A percentile compares a stretch with the other conserved stretches of the same genome.
phyloP scores from a whole-genome alignment of 2,113 vertebrate genomes.

The Misgurnus mizolepis region DNA sequence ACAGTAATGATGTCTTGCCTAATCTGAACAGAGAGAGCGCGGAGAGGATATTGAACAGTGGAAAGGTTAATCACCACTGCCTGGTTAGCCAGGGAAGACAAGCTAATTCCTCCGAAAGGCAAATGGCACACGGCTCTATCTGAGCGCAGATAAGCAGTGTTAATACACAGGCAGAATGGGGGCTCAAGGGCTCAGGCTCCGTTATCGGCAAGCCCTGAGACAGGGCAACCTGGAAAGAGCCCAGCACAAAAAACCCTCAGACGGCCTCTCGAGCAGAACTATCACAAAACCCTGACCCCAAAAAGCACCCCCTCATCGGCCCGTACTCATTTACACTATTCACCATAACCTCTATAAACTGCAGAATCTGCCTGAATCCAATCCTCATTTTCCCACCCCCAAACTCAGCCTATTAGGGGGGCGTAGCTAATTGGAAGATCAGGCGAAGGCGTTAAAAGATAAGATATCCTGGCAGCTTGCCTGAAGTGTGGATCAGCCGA shows the following conservation, averaged over 20 bases:
- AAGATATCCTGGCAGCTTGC: conserved; percentile 90
- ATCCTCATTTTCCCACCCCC: conserved; percentile 54
- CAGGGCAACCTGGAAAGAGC: conserved; percentile 89
- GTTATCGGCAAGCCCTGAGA: conserved; percentile 94
- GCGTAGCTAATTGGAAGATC: conserved; percentile 93
- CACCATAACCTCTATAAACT: neutral
- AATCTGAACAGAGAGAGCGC: conserved; percentile 85
- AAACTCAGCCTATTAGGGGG: conserved; percentile 89
- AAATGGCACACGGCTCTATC: conserved; percentile 92
- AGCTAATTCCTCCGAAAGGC: conserved; percentile 95
- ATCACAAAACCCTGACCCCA: conserved; percentile 69
- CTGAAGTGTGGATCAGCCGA: conserved; percentile 87
- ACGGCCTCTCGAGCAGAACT: conserved; percentile 93
- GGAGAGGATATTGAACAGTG: conserved; percentile 94
- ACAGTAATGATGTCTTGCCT: conserved; percentile 63
- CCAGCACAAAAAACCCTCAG: conserved; percentile 91
- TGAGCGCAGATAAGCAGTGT: conserved; percentile 92
- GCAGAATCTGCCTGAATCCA: neutral
- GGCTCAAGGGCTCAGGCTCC: conserved; percentile 91
- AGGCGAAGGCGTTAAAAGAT: conserved; percentile 94
- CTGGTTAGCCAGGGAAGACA: conserved; percentile 92
- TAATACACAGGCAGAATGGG: conserved; percentile 95
- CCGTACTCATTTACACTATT: conserved; percentile 42
- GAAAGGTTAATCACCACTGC: conserved; percentile 95
- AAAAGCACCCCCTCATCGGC: conserved; percentile 61